These are phyloP conservation scores for Vulpes lagopus DNA, from an alignment of 2,113 vertebrate genomes.

Conservation along the genomic window DNA sequence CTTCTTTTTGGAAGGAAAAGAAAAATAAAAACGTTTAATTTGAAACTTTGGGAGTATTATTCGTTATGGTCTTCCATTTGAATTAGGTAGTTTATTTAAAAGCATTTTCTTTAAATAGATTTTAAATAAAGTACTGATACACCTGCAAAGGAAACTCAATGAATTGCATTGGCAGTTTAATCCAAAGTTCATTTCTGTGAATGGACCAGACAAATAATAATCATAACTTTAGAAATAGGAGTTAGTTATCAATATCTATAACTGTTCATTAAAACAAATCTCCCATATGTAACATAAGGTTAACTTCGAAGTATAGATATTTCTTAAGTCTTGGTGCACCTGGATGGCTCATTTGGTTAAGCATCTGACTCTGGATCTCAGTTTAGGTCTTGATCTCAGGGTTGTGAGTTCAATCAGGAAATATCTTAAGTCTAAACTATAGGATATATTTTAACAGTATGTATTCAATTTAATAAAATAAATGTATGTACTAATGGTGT, in stretches of 20 bases:
- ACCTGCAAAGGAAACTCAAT: not conserved
- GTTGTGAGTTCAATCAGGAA: not conserved
- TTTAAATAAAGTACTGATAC: conserved; percentile 35
- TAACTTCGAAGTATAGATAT: not conserved
- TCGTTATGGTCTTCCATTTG: not conserved
- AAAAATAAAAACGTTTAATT: not conserved
- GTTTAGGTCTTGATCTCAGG: not conserved
- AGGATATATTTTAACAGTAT: not conserved
- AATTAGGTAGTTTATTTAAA: not conserved
- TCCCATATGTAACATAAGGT: not conserved
- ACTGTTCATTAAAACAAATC: not conserved
- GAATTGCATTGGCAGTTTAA: conserved; percentile 11
- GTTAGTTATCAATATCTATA: not conserved
- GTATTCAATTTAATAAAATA: conserved; percentile 4
- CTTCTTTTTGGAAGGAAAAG: not conserved
- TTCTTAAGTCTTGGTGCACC: not conserved
- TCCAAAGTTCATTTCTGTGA: conserved; percentile 35
- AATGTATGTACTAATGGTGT: not conserved
- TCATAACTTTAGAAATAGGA: not conserved
- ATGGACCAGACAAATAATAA: not conserved
- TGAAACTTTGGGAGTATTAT: not conserved
- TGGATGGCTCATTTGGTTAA: not conserved
- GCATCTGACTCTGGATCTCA: not conserved
- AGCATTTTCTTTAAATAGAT: not conserved
- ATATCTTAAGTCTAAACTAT: not conserved